Evolutionary conservation across 2,113 vertebrate genomes (phyloP).

Genomic region (Acrocephalus arundinaceus): DNA sequence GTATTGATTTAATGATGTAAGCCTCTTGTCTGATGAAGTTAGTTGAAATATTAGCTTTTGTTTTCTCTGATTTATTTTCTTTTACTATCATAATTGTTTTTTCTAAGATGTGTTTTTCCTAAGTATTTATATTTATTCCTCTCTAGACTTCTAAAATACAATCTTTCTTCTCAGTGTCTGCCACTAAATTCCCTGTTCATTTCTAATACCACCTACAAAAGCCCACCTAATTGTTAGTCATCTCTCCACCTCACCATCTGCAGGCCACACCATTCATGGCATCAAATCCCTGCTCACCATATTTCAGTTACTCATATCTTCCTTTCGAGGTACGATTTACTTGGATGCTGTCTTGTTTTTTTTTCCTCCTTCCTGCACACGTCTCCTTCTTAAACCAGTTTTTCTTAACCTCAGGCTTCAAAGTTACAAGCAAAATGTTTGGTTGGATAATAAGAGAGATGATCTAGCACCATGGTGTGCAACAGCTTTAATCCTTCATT

Average conservation of each 20-base stretch:
- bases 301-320: neutral
- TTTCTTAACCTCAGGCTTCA: neutral
- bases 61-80: neutral
- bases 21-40: neutral
- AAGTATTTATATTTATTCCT: neutral
- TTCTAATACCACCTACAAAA: conserved; percentile 21
- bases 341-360: neutral
- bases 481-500: neutral
- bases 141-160: neutral
- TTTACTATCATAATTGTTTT: neutral
- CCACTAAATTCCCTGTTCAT: neutral
- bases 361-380: neutral
- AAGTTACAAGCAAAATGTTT: neutral
- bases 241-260: conserved; percentile 1
- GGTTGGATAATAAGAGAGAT: neutral
- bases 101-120: neutral
- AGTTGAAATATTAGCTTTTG: neutral
- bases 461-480: neutral
- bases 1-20: neutral
- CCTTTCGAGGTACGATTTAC: neutral
- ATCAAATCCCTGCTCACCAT: neutral
- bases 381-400: neutral
- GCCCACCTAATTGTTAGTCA: conserved; percentile 31
- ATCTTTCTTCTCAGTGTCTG: neutral
- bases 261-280: neutral